Evolutionary conservation across 1,140 invertebrate species (phyloP), one percentile per base, ranked within the genome.

Genomic region (Macrocentrus cingulum): DNA sequence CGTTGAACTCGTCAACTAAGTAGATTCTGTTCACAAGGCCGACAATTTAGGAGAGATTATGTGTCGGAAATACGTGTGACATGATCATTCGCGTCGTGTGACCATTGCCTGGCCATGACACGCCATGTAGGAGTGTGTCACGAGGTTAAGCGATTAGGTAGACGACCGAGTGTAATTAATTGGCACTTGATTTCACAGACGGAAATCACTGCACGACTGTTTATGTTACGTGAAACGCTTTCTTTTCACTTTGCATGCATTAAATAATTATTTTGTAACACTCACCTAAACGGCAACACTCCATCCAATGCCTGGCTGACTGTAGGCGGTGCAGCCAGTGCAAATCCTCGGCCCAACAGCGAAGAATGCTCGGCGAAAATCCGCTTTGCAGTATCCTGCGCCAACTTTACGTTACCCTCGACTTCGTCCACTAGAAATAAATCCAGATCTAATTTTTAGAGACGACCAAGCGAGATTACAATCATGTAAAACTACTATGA

Each of bases 281-380:
- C 87, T 85, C 72, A 91, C 90, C 88, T 90, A 77, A 91, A 91
- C 34, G 92, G 90, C 56, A 97, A 84, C 72, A 90, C 87, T 2
- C 93, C 94, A 71, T 96, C 93, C 37, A 97, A 81, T 25, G 94
- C 92, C 80, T 97, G 93, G 63, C 88, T 87, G 39, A 98, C 89
- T 4, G 89, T 90, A 6, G 95, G 91, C 5, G 91, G 85, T 32
- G 91, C 88, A 13, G 88, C 87, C 0, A 98, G 81, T n/a, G 94
- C 91, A 64, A 98, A 89, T 41, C 96, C 96, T 71, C 95, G 91
- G 6, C 90, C 88, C 0, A 98, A 83, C 18, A 96, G 77, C 2
- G 81, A 69, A 19, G 89, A 86, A 79, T 95, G 91, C 25, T 82
- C 80, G 15, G 84, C 81, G 64, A 90, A 90, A 37, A 91, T 88